Evolutionary conservation across 2,888 invertebrate species (phyloP).

Genomic region (Nesidiocoris tenuis): DNA sequence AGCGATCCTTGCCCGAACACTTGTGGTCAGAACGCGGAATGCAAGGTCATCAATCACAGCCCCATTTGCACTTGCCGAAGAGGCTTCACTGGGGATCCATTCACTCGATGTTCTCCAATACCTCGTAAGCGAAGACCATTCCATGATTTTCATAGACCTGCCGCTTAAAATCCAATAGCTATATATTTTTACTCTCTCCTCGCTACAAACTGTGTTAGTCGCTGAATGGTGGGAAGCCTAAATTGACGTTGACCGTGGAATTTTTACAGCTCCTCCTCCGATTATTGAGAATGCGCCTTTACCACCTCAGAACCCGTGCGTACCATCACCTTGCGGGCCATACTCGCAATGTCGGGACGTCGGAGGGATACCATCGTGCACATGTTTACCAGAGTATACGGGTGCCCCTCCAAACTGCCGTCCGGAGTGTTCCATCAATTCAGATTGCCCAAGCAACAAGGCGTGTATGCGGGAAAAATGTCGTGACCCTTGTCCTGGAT

Average conservation of each 20-base stretch:
- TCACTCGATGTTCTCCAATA: constrained; percentile 61
- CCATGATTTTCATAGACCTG: background rate
- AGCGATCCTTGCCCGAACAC: constrained; percentile 70
- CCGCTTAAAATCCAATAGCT: too few species aligned
- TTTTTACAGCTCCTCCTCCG: constrained; percentile 51
- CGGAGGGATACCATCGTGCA: constrained; percentile 77
- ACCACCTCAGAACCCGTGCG: constrained; percentile 64
- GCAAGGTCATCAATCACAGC: constrained; percentile 70
- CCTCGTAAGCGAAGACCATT: constrained; percentile 46
- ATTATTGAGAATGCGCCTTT: constrained; percentile 50
- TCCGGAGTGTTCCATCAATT: constrained; percentile 82
- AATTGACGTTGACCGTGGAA: constrained; percentile 12
- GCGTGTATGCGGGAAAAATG: constrained; percentile 76
- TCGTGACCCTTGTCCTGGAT: constrained; percentile 75
- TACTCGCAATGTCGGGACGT: constrained; percentile 77
- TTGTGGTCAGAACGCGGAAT: constrained; percentile 72
- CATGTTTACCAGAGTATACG: constrained; percentile 75
- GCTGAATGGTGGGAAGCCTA: background rate
- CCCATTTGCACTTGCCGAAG: constrained; percentile 68
- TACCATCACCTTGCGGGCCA: constrained; percentile 83
- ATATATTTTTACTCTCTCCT: background rate
- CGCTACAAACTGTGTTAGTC: too few species aligned
- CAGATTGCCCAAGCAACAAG: constrained; percentile 74
- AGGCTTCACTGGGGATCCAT: constrained; percentile 66
- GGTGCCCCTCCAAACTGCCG: constrained; percentile 80